Conservation (phyloP, 2,113 vertebrate genomes). For the Eudyptes chrysolophus region DNA sequence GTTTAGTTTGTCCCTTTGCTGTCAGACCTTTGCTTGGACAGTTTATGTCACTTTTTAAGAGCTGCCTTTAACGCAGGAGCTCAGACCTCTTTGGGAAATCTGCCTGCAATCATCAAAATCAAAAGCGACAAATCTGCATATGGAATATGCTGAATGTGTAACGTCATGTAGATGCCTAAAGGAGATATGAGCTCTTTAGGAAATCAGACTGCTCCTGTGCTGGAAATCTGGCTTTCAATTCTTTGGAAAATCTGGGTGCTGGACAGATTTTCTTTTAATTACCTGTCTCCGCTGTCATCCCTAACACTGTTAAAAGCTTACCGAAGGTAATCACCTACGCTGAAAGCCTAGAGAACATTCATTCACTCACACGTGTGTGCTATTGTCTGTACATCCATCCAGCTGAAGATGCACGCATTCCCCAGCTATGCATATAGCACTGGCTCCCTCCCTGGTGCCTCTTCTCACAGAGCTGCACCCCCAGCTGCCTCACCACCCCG, state of each 20-base stretch:
- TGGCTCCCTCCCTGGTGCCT: not conserved
- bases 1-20: not conserved
- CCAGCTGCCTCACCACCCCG: not conserved
- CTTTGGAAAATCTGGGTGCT: not conserved
- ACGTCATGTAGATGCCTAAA: accelerated
- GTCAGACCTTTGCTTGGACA: not conserved
- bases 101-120: not conserved
- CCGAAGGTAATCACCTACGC: not conserved
- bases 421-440: not conserved
- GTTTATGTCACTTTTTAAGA: not conserved
- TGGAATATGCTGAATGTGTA: not conserved
- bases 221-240: not conserved
- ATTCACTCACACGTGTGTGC: not conserved
- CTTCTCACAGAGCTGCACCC: not conserved
- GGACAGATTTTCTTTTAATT: not conserved
- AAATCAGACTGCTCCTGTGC: not conserved
- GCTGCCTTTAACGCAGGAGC: not conserved
- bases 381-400: not conserved
- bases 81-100: not conserved
- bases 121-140: not conserved
- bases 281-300: not conserved
- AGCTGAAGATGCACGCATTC: not conserved
- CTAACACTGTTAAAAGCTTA: not conserved
- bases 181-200: not conserved
- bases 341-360: not conserved